Base-by-base conservation (phyloP, 2,797 vertebrate genomes). In the Pipistrellus pygmaeus region DNA sequence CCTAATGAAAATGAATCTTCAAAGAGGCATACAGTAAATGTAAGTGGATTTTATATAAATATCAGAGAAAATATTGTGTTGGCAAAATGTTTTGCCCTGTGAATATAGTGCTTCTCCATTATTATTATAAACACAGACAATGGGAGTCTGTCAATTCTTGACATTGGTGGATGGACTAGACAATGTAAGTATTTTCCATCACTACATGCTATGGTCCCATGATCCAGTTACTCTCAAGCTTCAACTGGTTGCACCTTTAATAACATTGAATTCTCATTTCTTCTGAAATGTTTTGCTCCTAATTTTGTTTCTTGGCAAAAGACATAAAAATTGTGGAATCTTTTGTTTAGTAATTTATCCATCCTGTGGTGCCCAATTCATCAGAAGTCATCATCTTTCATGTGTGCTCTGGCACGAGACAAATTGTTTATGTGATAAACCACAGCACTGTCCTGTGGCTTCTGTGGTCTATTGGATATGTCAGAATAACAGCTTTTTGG, bases 311-410 rank as follows among this genome's bases (percentile, higher is more conserved):
- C 95, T 41, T 85, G 48, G 84, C 87, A 53, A 95, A 90, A 96
- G 93, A 96, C 84, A 3, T 95, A 91, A 97, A 97, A 97, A 91
- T 68, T 35, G 18, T 80, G 73, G 76, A 90, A 77, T 90, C 82
- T 97, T 53, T 53, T 97, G 73, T 95, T 95, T 96, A 96, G 95
- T 94, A 97, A 97, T 97, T 98, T 96, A 96, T 95, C 95, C 96
- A 96, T 97, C 88, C 92, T 96, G 55, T 88, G 83, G 93, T 91
- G 95, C 25, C 94, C 89, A 96, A 96, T 94, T 97, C 77, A 98
- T 95, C 94, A 98, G 96, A 97, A 90, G 66, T 88, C 88, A 11
- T 89, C 96, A 98, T 97, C 95, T 92, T 89, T 88, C 95, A 73
- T 97, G 95, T 97, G 93, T 96, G 91, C 87, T 96, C 44, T 14